phyloP scores from a whole-genome alignment of 1,140 invertebrate genomes.

The Matsumurasca onukii region DNA sequence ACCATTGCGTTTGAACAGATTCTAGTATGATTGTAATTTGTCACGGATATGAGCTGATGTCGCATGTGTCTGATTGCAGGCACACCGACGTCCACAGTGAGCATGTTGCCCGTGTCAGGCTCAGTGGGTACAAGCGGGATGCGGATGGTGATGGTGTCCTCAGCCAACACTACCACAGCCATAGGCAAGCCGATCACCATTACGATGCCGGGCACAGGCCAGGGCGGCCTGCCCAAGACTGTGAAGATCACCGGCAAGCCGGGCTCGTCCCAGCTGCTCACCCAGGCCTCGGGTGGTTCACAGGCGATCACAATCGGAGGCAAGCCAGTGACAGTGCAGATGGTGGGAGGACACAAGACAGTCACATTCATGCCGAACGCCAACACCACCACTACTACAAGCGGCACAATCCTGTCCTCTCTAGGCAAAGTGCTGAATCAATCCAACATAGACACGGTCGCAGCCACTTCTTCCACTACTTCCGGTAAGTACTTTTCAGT shows the following conservation, averaged over 20 bases:
- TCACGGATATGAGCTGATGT: no score
- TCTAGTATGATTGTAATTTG: no score
- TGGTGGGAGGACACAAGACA: constrained; percentile 40
- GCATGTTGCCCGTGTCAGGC: constrained; percentile 1
- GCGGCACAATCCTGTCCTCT: constrained; percentile 28
- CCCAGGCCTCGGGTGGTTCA: constrained; percentile 34
- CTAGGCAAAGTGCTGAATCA: constrained; percentile 33
- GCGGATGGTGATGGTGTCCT: constrained; percentile 43
- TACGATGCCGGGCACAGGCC: constrained; percentile 60
- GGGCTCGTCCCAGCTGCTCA: constrained; percentile 36
- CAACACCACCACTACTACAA: neutral
- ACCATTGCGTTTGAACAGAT: no score
- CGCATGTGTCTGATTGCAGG: no score
- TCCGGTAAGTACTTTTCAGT: no score
- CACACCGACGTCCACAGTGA: constrained; percentile 38
- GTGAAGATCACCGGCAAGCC: constrained; percentile 42
- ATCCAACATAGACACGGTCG: neutral
- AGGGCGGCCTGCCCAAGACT: constrained; percentile 42
- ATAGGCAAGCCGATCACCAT: constrained; percentile 68
- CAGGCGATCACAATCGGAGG: constrained; percentile 39
- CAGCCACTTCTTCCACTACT: neutral
- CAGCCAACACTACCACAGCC: constrained; percentile 34
- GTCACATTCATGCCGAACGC: constrained; percentile 36
- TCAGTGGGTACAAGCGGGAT: constrained; percentile 50
- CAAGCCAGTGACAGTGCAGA: constrained; percentile 42